Percentiles rank a stretch among this genome's conserved stretches.
Conservation (phyloP, 2,113 vertebrate genomes). For the Cairina moschata region DNA sequence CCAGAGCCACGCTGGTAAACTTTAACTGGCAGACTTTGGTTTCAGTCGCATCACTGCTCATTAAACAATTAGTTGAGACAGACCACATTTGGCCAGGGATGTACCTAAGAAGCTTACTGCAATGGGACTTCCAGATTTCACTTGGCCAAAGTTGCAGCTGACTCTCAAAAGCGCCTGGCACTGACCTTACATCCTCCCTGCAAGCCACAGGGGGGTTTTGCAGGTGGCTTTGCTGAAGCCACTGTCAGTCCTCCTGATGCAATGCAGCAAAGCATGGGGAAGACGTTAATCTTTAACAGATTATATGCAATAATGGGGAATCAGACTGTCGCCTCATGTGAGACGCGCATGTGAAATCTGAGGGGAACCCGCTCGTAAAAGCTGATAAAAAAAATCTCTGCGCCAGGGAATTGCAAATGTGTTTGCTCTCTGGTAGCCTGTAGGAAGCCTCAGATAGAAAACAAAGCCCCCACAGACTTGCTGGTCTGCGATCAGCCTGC, state of each 20-base stretch:
- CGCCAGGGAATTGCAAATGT: not conserved
- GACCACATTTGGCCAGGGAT: not conserved
- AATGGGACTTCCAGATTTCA: not conserved
- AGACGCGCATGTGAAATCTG: accelerated
- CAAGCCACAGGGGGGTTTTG: not conserved
- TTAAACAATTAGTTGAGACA: not conserved
- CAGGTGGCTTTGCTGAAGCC: not conserved
- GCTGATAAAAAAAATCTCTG: not conserved
- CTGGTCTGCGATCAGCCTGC: not conserved
- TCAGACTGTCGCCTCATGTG: not conserved
- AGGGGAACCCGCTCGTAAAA: not conserved
- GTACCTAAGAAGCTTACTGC: not conserved
- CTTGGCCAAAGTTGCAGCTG: not conserved
- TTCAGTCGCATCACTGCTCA: not conserved
- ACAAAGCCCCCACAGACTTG: not conserved
- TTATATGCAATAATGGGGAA: not conserved
- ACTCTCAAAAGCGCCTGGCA: accelerated
- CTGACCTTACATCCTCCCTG: not conserved
- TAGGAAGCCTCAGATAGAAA: not conserved
- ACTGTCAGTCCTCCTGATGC: not conserved
- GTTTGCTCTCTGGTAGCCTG: not conserved
- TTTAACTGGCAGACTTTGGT: not conserved
- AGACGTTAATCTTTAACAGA: not conserved
- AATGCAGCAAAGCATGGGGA: not conserved
- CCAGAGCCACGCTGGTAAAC: accelerated